A percentile compares a stretch with the other conserved stretches of the same genome.
phyloP scores from a whole-genome alignment of 2,888 invertebrate genomes.

The Cremastobaeus sp. region DNA sequence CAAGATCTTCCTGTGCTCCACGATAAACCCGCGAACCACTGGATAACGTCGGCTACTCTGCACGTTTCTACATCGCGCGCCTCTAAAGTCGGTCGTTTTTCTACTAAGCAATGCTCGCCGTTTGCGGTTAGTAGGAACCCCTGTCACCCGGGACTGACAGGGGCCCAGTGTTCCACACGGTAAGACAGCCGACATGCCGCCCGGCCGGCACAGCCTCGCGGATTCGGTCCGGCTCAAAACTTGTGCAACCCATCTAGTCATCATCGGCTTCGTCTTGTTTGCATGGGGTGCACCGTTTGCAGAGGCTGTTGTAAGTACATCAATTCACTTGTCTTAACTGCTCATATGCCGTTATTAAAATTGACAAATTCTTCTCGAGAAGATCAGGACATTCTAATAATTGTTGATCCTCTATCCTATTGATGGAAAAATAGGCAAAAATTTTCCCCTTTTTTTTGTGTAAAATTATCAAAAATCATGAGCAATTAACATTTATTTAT shows the following conservation, averaged over 20 bases:
- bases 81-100: slow-evolving; percentile 20
- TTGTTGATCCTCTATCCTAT: too few species aligned
- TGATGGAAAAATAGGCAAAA: too few species aligned
- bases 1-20: slow-evolving; percentile 14
- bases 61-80: slow-evolving; percentile 25
- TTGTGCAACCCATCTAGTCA: slow-evolving; percentile 10
- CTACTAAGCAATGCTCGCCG: slow-evolving; percentile 3
- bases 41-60: slow-evolving; percentile 34
- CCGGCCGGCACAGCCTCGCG: slow-evolving; percentile 5
- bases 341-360: too few species aligned
- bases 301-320: slow-evolving; percentile 31
- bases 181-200: slow-evolving; percentile 4
- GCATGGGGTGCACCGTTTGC: slow-evolving; percentile 15
- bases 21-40: slow-evolving; percentile 37
- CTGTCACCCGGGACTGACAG: slow-evolving; percentile 17
- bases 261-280: slow-evolving; percentile 5
- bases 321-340: too few species aligned
- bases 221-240: background rate
- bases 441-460: too few species aligned
- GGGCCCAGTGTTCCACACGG: slow-evolving; percentile 9
- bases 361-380: too few species aligned
- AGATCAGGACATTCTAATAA: too few species aligned
- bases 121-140: slow-evolving; percentile 8
- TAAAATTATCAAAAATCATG: too few species aligned
- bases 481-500: too few species aligned